Evolutionary conservation across 2,888 invertebrate species (phyloP).

Genomic region (Rhagium mordax): DNA sequence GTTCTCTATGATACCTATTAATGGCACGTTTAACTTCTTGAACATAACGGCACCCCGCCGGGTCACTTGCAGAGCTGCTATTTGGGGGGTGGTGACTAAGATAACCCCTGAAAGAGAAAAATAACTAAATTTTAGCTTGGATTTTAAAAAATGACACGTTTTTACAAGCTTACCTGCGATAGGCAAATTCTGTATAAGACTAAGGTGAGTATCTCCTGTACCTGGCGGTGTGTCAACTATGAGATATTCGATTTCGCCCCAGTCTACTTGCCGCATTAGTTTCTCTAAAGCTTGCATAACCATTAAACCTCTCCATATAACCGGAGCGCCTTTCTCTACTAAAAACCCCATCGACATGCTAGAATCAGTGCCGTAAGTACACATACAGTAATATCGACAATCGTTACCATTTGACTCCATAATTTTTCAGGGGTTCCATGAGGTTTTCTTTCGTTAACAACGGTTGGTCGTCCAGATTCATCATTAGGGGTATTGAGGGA

Average conservation of each 20-base stretch:
- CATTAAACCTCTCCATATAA: constrained; percentile 97
- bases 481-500: constrained; percentile 94
- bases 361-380: constrained; percentile 51
- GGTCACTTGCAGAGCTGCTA: constrained; percentile 89
- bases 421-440: constrained; percentile 91
- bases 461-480: constrained; percentile 91
- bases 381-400: background rate
- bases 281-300: constrained; percentile 96
- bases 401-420: constrained; percentile 91
- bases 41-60: constrained; percentile 91
- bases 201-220: constrained; percentile 95
- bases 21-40: constrained; percentile 84
- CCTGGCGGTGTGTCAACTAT: constrained; percentile 97
- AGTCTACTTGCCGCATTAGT: constrained; percentile 87
- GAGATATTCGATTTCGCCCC: constrained; percentile 91
- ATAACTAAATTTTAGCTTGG: no score
- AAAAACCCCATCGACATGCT: constrained; percentile 97
- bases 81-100: constrained; percentile 95
- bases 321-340: constrained; percentile 86
- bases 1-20: constrained; percentile 92
- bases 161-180: constrained; percentile 76
- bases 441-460: constrained; percentile 83
- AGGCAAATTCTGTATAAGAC: constrained; percentile 90
- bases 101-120: constrained; percentile 78
- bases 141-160: no score